Evolutionary conservation across 2,888 invertebrate species (phyloP).

Genomic region (Chrysolina haemoptera): DNA sequence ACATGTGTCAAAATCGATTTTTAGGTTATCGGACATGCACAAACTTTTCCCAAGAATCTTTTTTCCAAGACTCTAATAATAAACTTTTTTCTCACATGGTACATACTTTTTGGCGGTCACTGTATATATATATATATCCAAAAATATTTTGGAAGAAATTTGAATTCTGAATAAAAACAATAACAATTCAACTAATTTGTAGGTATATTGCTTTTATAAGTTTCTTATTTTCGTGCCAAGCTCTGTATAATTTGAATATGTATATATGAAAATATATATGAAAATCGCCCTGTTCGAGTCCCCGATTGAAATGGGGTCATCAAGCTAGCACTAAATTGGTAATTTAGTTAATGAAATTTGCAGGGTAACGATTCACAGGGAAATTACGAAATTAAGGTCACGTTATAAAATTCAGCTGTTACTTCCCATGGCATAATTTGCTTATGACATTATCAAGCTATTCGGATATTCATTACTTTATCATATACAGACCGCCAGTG

Average conservation of each 20-base stretch:
- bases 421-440: neutral
- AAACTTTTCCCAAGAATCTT: no score
- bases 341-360: conserved; percentile 18
- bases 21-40: no score
- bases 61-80: no score
- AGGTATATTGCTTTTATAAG: no score
- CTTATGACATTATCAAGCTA: conserved; percentile 14
- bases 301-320: conserved; percentile 6
- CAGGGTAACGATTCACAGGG: conserved; percentile 14
- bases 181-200: neutral
- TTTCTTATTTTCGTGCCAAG: neutral
- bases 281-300: neutral
- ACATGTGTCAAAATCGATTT: no score
- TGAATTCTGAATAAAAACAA: neutral
- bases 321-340: conserved; percentile 12
- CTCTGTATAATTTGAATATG: neutral
- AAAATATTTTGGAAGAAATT: no score
- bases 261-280: neutral
- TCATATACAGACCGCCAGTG: neutral
- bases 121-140: no score
- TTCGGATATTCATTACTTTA: neutral
- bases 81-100: no score
- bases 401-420: conserved; percentile 12
- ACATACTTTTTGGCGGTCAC: no score
- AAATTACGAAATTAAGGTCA: conserved; percentile 22